These are phyloP conservation scores for Camponotus floridanus DNA, from an alignment of 1,140 invertebrate genomes.

Conservation along the genomic window DNA sequence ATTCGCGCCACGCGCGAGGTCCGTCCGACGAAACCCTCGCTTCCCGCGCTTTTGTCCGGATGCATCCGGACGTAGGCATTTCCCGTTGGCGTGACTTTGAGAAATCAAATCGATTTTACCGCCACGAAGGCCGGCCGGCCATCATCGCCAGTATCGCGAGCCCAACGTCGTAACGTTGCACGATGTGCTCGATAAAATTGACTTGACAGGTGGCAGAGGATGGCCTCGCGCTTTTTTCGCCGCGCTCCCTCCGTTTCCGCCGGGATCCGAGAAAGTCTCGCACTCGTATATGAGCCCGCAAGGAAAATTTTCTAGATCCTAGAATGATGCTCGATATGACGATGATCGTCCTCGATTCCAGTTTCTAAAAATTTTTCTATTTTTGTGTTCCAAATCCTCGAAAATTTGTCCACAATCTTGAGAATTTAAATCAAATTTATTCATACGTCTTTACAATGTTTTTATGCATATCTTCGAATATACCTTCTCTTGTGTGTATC, in stretches of 20 bases:
- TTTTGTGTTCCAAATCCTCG: neutral
- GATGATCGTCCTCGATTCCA: neutral
- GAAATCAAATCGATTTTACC: constrained; percentile 33
- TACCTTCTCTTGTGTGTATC: neutral
- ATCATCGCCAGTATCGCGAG: neutral
- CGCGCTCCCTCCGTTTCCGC: neutral
- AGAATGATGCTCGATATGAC: neutral
- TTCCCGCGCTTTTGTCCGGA: neutral
- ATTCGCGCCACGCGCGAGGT: neutral
- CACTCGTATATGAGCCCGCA: constrained; percentile 29
- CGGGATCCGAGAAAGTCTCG: constrained; percentile 69
- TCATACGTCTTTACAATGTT: neutral
- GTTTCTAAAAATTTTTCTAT: neutral
- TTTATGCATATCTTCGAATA: neutral
- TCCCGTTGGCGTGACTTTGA: constrained; percentile 33
- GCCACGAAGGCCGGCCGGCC: neutral
- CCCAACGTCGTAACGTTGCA: constrained; percentile 19
- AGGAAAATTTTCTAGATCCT: constrained; percentile 40
- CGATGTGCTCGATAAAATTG: constrained; percentile 68
- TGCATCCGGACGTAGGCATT: constrained; percentile 28
- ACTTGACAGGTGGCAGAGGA: constrained; percentile 64
- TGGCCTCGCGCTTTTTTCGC: constrained; percentile 1
- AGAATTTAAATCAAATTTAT: neutral
- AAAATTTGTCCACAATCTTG: neutral
- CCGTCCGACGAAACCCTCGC: constrained; percentile 6